phyloP scores from a whole-genome alignment of 53 echinoderm and acorn worm genomes.

The Glandiceps talaboti region DNA sequence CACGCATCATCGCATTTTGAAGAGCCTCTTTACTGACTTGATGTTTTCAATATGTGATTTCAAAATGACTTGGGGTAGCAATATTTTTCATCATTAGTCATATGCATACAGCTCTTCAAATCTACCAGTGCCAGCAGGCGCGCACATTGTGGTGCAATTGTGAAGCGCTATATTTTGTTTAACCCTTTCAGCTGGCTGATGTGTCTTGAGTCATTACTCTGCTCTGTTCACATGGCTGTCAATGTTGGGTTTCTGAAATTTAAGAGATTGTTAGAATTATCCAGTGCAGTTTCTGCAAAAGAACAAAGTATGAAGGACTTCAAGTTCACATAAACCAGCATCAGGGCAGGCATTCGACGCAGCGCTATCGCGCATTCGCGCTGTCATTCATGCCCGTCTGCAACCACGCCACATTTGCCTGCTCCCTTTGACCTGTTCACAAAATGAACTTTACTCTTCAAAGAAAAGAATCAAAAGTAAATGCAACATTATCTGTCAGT shows the following conservation, averaged over 20 bases:
- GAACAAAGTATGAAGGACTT: neutral
- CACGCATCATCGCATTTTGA: neutral
- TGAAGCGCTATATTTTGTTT: neutral
- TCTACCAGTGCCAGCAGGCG: neutral
- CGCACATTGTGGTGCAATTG: neutral
- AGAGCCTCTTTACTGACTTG: neutral
- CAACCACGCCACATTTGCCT: neutral
- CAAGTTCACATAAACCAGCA: neutral
- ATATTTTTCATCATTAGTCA: neutral
- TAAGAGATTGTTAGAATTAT: too few species aligned
- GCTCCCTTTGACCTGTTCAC: neutral
- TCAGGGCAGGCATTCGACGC: neutral
- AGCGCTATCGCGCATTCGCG: neutral
- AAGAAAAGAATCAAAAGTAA: neutral
- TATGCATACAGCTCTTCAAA: neutral
- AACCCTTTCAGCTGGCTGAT: neutral
- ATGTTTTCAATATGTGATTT: too few species aligned
- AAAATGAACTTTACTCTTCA: neutral
- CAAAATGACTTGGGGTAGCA: neutral
- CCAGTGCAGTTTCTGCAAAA: neutral
- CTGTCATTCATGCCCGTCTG: neutral
- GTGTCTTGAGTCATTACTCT: neutral
- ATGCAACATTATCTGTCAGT: neutral
- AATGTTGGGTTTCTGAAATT: too few species aligned
- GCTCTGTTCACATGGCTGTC: too few species aligned